phyloP scores from a whole-genome alignment of 2,888 invertebrate species.

The Strigamia maritima region DNA sequence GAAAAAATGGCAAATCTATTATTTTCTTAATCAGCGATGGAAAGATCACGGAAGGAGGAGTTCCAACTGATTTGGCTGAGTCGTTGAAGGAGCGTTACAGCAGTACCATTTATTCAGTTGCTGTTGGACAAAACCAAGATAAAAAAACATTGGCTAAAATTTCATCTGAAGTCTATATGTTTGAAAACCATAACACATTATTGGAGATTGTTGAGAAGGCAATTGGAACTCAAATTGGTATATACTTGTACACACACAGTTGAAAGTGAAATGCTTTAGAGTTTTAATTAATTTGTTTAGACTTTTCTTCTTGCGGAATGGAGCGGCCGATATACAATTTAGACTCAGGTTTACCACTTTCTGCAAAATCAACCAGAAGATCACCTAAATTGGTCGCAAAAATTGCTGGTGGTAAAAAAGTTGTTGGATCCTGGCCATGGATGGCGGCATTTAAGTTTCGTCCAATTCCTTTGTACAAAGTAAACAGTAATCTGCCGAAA shows the following conservation, averaged over 20 bases:
- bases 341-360: neutral
- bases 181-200: neutral
- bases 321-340: neutral
- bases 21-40: neutral
- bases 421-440: neutral
- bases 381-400: neutral
- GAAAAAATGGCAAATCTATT: neutral
- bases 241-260: too few species aligned
- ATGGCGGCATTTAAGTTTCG: neutral
- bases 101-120: neutral
- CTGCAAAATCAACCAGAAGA: neutral
- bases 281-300: neutral
- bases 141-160: neutral
- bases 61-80: neutral
- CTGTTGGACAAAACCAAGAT: neutral
- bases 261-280: too few species aligned
- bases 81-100: neutral
- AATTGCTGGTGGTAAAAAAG: neutral
- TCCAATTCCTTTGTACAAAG: neutral
- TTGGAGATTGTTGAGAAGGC: neutral
- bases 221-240: neutral
- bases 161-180: neutral
- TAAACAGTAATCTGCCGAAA: neutral
- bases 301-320: neutral
- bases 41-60: neutral